Conservation (phyloP, 2,113 vertebrate species). For the Chloropsis cyanopogon region DNA sequence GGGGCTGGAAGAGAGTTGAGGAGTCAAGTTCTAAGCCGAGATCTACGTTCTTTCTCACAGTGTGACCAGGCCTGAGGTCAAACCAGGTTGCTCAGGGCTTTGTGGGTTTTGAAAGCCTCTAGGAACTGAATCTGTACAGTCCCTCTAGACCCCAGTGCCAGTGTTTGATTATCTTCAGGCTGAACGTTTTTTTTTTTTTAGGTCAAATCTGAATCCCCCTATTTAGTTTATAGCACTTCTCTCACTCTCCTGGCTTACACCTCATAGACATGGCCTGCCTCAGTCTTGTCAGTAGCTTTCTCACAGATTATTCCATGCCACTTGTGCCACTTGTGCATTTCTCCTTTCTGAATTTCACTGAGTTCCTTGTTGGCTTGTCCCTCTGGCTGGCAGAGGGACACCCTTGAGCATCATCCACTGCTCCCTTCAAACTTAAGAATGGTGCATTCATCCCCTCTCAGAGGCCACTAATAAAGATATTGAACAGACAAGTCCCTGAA, state of each 20-base stretch:
- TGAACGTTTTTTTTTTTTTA: background rate
- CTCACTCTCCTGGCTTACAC: accelerated
- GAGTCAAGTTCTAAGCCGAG: background rate
- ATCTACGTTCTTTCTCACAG: background rate
- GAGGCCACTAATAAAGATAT: background rate
- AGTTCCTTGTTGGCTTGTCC: background rate
- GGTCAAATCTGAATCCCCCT: background rate
- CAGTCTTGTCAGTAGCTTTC: background rate
- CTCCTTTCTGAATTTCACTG: background rate
- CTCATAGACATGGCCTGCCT: background rate
- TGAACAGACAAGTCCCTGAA: background rate
- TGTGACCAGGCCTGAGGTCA: background rate
- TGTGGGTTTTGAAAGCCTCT: background rate
- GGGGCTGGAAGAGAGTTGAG: background rate
- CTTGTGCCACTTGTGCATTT: background rate
- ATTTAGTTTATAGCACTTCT: background rate
- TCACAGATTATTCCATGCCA: background rate
- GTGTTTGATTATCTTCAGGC: background rate
- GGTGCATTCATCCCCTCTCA: background rate
- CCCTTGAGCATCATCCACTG: background rate
- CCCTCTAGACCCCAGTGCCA: background rate
- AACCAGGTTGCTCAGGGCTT: background rate
- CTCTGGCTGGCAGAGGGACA: background rate
- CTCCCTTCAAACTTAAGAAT: background rate
- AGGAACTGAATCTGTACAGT: no score